Evolutionary conservation across 2,113 vertebrate species (phyloP), one percentile per base, ranked within the genome.

Genomic region (Epinephelus fuscoguttatus): DNA sequence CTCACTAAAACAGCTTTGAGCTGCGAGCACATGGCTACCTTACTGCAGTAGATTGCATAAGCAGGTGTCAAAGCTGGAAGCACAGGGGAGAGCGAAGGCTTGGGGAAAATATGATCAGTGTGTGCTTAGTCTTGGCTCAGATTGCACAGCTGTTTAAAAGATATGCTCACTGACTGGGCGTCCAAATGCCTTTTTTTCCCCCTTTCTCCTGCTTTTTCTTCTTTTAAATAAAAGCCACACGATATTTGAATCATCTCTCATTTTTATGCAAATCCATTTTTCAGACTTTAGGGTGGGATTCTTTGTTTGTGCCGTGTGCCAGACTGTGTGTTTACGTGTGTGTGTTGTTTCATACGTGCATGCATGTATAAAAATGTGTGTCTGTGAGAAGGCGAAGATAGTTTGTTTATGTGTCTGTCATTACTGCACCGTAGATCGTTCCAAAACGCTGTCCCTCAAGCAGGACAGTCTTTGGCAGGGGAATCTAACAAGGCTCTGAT

Each of bases 81-180:
- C n/a, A 19, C 64, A 69, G 30, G 62, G 85, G 70, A 56, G 53
- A 77, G 17, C 78, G 76, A 88, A 82, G 57, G 78, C 78, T 71
- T 37, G 70, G 60, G 91, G 92, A 94, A 95, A 93, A 92, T 93
- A 86, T 94, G 93, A 93, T 91, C 88, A 88, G 84, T 74, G 89
- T 92, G 85, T 85, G 83, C 82, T 92, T 62, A 55, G 67, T 75
- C 72, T 89, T 91, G 85, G 89, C 89, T 82, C 52, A 23, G 42
- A 60, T 23, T 84, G 57, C 86, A 82, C 91, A 92, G 92, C 91
- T 94, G 95, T 90, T 94, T 89, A 84, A 95, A 73, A 94, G 85
- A 96, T 94, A 92, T 81, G 80, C 69, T 75, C 57, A 70, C 79
- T 73, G 84, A 80, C 84, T 27, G 6, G 61, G 66, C 21, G 75